Conservation (phyloP, 2,113 vertebrate species). For the Daboia siamensis region DNA sequence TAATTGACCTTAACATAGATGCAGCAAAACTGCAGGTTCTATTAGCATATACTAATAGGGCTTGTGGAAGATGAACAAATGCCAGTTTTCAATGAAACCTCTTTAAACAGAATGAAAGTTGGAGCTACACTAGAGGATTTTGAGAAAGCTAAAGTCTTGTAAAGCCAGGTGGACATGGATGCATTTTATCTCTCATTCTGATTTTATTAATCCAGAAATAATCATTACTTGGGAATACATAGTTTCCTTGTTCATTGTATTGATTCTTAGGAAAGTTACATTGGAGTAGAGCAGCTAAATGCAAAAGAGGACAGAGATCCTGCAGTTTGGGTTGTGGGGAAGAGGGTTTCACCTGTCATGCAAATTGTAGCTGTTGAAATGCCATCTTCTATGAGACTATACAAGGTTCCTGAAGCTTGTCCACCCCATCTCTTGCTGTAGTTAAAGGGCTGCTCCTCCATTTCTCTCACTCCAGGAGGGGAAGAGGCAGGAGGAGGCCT, state of each 20-base stretch:
- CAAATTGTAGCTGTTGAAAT: not conserved
- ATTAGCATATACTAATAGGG: not conserved
- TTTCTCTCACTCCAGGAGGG: not conserved
- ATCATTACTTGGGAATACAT: not conserved
- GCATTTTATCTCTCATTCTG: not conserved
- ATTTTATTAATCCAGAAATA: not conserved
- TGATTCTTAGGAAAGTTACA: not conserved
- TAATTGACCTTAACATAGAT: not conserved
- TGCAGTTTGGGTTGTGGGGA: not conserved
- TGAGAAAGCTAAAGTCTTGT: not conserved
- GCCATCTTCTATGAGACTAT: not conserved
- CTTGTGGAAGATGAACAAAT: not conserved
- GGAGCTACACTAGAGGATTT: not conserved
- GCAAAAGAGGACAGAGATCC: not conserved
- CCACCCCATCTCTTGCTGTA: not conserved
- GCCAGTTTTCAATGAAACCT: not conserved
- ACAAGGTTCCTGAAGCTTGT: not conserved
- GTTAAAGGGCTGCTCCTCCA: not conserved
- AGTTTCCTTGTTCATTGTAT: not conserved
- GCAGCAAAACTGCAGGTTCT: not conserved
- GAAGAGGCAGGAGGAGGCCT: not conserved
- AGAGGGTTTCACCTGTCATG: not conserved
- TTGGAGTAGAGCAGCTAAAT: not conserved
- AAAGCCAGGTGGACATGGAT: not conserved
- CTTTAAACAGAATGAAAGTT: not conserved